Percentiles rank a stretch among this genome's conserved stretches.
Evolutionary conservation across 1,140 invertebrate species (phyloP).

Genomic region (Harpegnathos saltator): DNA sequence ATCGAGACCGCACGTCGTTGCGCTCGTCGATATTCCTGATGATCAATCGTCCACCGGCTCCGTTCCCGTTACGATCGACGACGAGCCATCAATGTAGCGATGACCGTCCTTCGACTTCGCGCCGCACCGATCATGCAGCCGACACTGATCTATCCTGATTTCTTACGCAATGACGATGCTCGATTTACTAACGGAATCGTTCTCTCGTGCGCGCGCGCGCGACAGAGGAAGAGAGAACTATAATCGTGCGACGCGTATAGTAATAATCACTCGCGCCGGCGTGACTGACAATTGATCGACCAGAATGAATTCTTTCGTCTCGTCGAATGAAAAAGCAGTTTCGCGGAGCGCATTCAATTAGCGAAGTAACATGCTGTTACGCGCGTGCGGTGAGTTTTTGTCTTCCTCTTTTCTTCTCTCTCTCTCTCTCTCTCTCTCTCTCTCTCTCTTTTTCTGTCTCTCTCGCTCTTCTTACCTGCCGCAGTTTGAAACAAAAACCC

Average conservation of each 20-base stretch:
- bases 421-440: too few relatives aligned
- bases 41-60: neutral
- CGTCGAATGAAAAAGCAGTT: neutral
- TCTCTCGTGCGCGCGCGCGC: neutral
- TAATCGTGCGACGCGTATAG: neutral
- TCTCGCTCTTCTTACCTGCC: too few relatives aligned
- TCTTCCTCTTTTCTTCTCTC: too few relatives aligned
- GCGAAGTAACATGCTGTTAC: neutral
- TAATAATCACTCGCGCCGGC: too few relatives aligned
- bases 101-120: slow-evolving; percentile 16
- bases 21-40: neutral
- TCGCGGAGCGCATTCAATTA: slow-evolving; percentile 10
- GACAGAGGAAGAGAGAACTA: neutral
- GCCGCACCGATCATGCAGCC: neutral
- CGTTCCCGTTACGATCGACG: neutral
- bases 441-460: too few relatives aligned
- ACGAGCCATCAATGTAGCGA: neutral
- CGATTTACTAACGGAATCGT: slow-evolving; percentile 7
- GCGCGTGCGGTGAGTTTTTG: neutral
- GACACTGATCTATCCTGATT: slow-evolving; percentile 10
- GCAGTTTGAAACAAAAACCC: slow-evolving; percentile 17
- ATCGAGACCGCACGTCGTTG: neutral
- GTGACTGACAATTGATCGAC: neutral
- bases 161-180: slow-evolving; percentile 31
- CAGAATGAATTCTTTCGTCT: neutral